Conservation (phyloP, 2,113 vertebrate genomes). For the Sylvicapra grimmia region DNA sequence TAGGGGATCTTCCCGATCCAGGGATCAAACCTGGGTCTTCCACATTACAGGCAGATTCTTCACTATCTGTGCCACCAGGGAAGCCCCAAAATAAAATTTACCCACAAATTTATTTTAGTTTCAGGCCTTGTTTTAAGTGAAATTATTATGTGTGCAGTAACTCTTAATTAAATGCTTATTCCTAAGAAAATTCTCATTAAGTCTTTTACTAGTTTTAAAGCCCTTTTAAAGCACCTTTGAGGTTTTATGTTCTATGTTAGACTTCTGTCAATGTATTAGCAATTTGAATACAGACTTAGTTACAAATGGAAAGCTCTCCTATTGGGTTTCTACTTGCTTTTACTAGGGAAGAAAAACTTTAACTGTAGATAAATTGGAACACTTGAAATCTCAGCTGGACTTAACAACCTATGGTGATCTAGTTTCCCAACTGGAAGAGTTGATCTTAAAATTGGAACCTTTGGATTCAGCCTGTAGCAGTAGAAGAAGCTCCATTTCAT, state of each 20-base stretch:
- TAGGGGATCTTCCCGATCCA: background rate
- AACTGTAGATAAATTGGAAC: constrained; percentile 91
- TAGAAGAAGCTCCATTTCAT: constrained; percentile 97
- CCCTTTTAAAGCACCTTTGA: background rate
- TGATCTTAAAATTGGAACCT: constrained; percentile 91
- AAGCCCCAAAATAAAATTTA: background rate
- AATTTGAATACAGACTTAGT: background rate
- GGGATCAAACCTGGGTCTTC: background rate
- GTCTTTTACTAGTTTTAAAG: background rate
- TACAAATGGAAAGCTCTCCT: background rate
- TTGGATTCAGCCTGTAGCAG: constrained; percentile 95
- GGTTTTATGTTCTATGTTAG: background rate
- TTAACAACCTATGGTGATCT: constrained; percentile 81
- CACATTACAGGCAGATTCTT: background rate
- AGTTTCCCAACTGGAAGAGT: constrained; percentile 86
- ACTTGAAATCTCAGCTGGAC: constrained; percentile 90
- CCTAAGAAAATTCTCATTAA: background rate
- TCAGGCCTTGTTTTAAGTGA: constrained; percentile 11
- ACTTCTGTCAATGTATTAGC: background rate
- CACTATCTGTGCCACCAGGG: background rate
- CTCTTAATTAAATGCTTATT: constrained; percentile 27
- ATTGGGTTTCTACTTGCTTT: constrained; percentile 18
- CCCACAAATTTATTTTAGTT: constrained; percentile 1
- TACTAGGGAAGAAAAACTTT: constrained; percentile 90
- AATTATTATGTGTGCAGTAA: background rate